Conservation (phyloP, 1,140 invertebrate genomes). For the Hyles euphorbiae region DNA sequence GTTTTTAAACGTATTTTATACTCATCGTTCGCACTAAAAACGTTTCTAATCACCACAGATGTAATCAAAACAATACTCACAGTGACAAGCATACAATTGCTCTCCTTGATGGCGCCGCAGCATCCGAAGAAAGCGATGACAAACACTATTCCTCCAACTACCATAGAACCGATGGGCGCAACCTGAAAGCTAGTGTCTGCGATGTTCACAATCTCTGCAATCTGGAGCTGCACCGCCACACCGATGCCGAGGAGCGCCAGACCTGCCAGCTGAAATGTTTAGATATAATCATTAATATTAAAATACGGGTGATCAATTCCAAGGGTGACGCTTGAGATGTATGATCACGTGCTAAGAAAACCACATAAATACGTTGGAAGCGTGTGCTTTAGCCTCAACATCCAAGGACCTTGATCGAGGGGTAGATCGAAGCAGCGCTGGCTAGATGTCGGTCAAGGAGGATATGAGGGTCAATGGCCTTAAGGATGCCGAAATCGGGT, state of each 20-base stretch:
- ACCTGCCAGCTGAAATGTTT: conserved; percentile 82
- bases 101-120: conserved; percentile 91
- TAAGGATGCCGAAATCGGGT: no score
- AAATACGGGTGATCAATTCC: neutral
- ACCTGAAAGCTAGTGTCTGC: conserved; percentile 79
- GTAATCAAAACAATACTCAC: conserved; percentile 68
- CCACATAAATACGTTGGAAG: no score
- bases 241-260: conserved; percentile 86
- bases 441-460: no score
- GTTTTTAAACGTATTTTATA: no score
- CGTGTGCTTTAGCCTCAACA: no score
- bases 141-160: conserved; percentile 87
- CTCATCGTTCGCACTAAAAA: no score
- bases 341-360: no score
- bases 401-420: no score
- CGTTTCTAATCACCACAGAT: no score
- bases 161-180: conserved; percentile 86
- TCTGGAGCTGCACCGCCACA: conserved; percentile 83
- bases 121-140: conserved; percentile 93
- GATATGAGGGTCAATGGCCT: no score
- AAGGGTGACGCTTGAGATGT: no score
- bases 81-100: conserved; percentile 89
- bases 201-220: conserved; percentile 81
- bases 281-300: neutral
- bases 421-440: no score